A percentile compares a stretch with the other conserved stretches of the same genome.
phyloP scores from a whole-genome alignment of 2,888 invertebrate genomes.

The Monoplex corrugatus region DNA sequence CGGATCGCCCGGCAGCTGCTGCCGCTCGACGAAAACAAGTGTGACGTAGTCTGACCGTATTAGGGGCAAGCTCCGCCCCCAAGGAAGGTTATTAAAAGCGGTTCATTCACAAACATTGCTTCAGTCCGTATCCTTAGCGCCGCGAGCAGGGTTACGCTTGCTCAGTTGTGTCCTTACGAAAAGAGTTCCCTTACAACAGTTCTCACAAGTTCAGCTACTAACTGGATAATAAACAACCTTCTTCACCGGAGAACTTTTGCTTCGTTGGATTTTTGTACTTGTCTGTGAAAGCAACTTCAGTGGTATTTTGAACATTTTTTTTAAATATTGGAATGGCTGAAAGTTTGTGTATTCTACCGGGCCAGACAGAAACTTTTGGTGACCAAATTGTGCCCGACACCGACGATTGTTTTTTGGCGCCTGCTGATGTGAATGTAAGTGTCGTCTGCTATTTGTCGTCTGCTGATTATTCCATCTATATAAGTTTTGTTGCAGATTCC shows the following conservation, averaged over 20 bases:
- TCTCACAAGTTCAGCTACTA: no score
- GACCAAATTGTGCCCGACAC: conserved; percentile 79
- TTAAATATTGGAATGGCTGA: conserved; percentile 70
- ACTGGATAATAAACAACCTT: no score
- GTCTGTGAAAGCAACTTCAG: no score
- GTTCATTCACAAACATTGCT: conserved; percentile 51
- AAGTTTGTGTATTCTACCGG: conserved; percentile 64
- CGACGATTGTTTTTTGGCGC: conserved; percentile 71
- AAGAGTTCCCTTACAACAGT: no score
- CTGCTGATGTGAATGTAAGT: conserved; percentile 64
- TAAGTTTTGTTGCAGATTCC: no score
- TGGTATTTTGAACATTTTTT: not conserved
- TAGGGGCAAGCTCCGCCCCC: conserved; percentile 48
- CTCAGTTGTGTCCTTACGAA: no score
- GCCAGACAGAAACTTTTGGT: conserved; percentile 67
- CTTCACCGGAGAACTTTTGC: no score
- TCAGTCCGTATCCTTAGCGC: no score
- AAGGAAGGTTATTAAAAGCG: conserved; percentile 33
- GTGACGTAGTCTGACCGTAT: conserved; percentile 43
- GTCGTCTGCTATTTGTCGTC: not conserved
- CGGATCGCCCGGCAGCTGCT: not conserved
- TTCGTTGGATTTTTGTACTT: no score
- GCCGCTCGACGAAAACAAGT: conserved; percentile 20
- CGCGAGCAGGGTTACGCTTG: no score
- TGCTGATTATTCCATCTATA: no score